Conservation (phyloP, 2,113 vertebrate genomes). For the Callospermophilus lateralis region DNA sequence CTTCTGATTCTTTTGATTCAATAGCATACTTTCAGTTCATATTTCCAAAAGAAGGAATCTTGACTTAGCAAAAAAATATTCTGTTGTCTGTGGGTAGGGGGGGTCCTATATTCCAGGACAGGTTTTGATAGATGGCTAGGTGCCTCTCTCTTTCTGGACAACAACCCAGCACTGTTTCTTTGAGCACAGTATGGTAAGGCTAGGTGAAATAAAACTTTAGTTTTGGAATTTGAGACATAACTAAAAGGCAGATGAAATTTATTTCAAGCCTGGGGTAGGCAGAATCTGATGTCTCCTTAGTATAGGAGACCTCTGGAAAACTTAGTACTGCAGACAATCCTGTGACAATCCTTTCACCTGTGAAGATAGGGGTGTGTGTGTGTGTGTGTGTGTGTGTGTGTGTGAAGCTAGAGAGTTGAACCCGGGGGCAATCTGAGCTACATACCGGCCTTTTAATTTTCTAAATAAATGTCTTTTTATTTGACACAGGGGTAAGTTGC, state of each 20-base stretch:
- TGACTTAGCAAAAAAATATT: background rate
- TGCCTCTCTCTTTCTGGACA: background rate
- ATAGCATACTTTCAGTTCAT: background rate
- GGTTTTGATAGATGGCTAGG: background rate
- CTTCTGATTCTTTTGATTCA: background rate
- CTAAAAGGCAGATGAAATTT: background rate
- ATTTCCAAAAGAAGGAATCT: background rate
- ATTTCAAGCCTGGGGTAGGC: background rate
- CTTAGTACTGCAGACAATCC: background rate
- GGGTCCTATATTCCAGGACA: background rate
- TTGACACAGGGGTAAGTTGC: background rate
- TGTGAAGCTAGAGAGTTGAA: background rate
- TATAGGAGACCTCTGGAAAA: background rate
- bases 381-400: background rate
- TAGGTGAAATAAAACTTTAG: background rate
- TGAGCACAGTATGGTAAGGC: no score
- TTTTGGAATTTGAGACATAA: background rate
- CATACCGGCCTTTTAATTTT: background rate
- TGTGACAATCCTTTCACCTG: background rate
- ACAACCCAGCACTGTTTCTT: no score
- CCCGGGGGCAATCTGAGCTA: background rate
- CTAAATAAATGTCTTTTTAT: background rate
- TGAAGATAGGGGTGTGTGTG: background rate
- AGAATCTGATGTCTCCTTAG: background rate
- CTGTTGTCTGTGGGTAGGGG: background rate